Conservation (phyloP, 2,888 invertebrate species). For the Lottia scabra region DNA sequence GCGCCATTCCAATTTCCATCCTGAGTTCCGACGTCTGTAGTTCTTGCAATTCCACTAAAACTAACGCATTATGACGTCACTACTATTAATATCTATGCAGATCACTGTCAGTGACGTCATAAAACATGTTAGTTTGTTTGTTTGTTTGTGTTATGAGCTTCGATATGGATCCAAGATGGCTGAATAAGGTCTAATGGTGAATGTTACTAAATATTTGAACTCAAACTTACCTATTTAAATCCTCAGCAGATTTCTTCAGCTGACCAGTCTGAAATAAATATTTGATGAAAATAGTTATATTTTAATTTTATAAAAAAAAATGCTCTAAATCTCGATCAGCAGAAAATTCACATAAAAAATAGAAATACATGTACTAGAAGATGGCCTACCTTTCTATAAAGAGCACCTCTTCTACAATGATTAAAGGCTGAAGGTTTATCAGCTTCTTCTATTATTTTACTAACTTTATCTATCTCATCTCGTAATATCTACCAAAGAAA, state of each 20-base stretch:
- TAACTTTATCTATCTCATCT: constrained; percentile 61
- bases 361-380: background rate
- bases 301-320: background rate
- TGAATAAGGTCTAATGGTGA: no score
- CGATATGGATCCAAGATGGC: no score
- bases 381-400: constrained; percentile 60
- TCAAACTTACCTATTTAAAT: constrained; percentile 48
- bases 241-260: constrained; percentile 51
- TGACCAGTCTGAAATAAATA: constrained; percentile 62
- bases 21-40: no score
- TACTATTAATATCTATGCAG: no score
- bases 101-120: no score
- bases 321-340: background rate
- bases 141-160: no score
- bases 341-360: background rate
- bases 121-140: no score
- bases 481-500: constrained; percentile 42
- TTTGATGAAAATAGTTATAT: background rate
- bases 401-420: constrained; percentile 63
- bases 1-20: no score
- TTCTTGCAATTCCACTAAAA: no score
- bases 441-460: constrained; percentile 45
- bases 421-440: constrained; percentile 61
- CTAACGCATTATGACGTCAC: no score
- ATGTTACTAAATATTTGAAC: background rate